Base-by-base conservation (phyloP, 2,888 invertebrate species). In the Brenthis ino region DNA sequence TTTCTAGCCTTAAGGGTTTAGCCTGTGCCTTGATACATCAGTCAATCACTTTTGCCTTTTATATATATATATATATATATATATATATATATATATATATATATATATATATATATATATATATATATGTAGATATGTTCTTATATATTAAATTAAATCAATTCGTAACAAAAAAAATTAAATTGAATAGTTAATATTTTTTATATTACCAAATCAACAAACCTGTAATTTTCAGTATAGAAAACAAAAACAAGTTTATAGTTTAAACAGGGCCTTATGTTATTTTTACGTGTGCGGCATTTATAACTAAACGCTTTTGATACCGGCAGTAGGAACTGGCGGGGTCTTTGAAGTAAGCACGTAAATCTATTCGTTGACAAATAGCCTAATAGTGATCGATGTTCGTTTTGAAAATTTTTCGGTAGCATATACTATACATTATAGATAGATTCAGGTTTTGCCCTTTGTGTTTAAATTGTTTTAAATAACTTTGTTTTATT, bases 281-380 rank as follows among this genome's bases (percentile, higher is more conserved):
- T 71, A 73, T 73, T 75, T 72, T 75, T 73, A 75, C 73, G 61
- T 68, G 72, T 65, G 70, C 71, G 69, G 71, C 65, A 65, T 77
- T 75, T 70, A 69, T 64, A 65, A 70, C 77, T 68, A 72, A 72
- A 66, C 65, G 71, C 83, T 82, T 83, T 84, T 84, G 83, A 84
- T 85, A 82, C 81, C 74, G 78, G 76, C 61, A 48, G 65, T 65
- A 61, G 69, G 28, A 37, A 33, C 56, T 58, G 50, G 60, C 74
- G 71, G 65, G 65, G 37, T 67, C 85, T 89, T 91, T 91, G 89
- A 91, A 89, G 89, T 83, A 2, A 87, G 79, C 85, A 77, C 75
- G 78, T 88, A 84, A 86, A 87, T 86, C 82, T 76, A 56, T 68
- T 74, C 73, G 79, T 82, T 83, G 88, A 88, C 89, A 88, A 87